phyloP scores from a whole-genome alignment of 2,797 vertebrate species.

The Oryzias dopingdopingensis region DNA sequence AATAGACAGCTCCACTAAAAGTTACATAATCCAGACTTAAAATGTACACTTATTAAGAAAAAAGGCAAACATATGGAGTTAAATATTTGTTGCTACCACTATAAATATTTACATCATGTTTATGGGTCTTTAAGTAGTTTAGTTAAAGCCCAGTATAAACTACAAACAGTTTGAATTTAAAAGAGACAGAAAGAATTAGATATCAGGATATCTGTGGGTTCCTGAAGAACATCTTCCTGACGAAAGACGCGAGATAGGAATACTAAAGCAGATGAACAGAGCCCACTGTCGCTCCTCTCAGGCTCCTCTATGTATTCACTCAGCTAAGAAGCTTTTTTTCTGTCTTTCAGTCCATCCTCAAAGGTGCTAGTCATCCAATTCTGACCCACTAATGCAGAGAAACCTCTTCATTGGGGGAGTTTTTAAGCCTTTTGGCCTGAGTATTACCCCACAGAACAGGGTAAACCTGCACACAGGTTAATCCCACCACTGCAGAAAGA shows the following conservation, averaged over 20 bases:
- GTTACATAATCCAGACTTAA: neutral
- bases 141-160: constrained; percentile 51
- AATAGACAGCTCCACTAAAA: neutral
- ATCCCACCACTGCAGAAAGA: constrained; percentile 47
- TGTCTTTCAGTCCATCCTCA: constrained; percentile 74
- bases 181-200: constrained; percentile 48
- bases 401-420: constrained; percentile 74
- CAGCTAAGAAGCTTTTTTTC: constrained; percentile 73
- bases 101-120: constrained; percentile 33
- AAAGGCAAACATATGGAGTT: too few species aligned
- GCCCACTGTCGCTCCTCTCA: constrained; percentile 67
- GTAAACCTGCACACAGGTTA: constrained; percentile 72
- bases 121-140: constrained; percentile 35
- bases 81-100: constrained; percentile 19
- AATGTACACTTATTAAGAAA: too few species aligned
- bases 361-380: constrained; percentile 78
- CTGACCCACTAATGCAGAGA: constrained; percentile 75
- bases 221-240: constrained; percentile 68
- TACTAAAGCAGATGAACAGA: constrained; percentile 76
- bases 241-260: constrained; percentile 68
- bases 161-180: constrained; percentile 62
- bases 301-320: constrained; percentile 76
- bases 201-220: constrained; percentile 56
- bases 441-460: constrained; percentile 65
- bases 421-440: constrained; percentile 77